phyloP scores from a whole-genome alignment of 1,140 invertebrate genomes.

The Zaprionus tsacasi region DNA sequence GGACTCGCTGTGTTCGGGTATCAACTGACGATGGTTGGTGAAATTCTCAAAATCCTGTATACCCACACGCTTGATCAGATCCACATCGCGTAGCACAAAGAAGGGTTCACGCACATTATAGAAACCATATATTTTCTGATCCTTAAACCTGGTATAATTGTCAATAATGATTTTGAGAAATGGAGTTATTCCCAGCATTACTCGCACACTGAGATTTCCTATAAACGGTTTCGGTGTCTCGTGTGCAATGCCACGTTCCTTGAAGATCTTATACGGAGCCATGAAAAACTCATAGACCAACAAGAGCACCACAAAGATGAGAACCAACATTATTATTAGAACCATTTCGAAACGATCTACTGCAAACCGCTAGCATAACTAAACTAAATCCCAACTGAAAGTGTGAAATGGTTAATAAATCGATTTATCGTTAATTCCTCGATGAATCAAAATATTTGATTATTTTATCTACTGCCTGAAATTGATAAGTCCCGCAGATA shows the following conservation, averaged over 20 bases:
- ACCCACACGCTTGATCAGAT: constrained; percentile 86
- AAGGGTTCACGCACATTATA: constrained; percentile 66
- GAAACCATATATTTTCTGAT: constrained; percentile 53
- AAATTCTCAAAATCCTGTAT: constrained; percentile 89
- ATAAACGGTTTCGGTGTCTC: constrained; percentile 50
- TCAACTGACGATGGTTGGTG: constrained; percentile 83
- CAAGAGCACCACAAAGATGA: constrained; percentile 21
- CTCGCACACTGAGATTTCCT: constrained; percentile 46
- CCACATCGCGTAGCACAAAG: constrained; percentile 85
- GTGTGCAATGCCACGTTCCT: constrained; percentile 46
- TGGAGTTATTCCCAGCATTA: constrained; percentile 29
- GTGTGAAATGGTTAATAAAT: background rate
- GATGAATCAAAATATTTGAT: background rate
- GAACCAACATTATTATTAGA: constrained; percentile 7
- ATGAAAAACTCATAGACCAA: constrained; percentile 57
- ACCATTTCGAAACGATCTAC: constrained; percentile 26
- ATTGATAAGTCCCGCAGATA: background rate
- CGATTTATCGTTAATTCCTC: background rate
- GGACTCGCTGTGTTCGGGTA: constrained; percentile 49
- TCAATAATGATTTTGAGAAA: constrained; percentile 49
- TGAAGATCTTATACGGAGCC: constrained; percentile 35
- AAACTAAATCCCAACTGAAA: background rate
- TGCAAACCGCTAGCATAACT: background rate
- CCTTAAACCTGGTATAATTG: constrained; percentile 20
- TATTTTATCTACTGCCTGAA: background rate